A percentile compares a stretch with the other conserved stretches of the same genome.
These are phyloP conservation scores for Candoia aspera DNA, from an alignment of 2,113 vertebrate genomes.

Conservation along the genomic window DNA sequence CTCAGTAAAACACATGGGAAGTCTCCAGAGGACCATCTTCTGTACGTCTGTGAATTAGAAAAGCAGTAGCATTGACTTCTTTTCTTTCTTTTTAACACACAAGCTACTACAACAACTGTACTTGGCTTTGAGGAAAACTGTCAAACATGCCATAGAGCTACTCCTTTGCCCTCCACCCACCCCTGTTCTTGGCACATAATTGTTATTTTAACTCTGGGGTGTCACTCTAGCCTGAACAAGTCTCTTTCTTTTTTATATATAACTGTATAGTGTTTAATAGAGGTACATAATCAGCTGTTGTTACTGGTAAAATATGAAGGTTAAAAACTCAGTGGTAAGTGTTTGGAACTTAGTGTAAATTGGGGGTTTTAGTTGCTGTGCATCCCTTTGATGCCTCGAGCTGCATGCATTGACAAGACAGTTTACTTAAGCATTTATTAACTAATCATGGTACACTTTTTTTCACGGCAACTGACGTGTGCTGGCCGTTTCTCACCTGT, in stretches of 20 bases:
- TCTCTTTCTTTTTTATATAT: constrained; percentile 70
- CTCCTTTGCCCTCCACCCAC: constrained; percentile 64
- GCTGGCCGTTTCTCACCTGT: constrained; percentile 85
- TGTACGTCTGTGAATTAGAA: constrained; percentile 94
- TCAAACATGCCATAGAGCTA: constrained; percentile 91
- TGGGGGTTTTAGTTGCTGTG: constrained; percentile 85
- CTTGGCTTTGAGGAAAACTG: constrained; percentile 82
- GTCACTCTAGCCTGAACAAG: constrained; percentile 79
- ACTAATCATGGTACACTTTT: constrained; percentile 90
- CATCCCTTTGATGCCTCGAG: constrained; percentile 87
- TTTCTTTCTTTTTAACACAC: constrained; percentile 28
- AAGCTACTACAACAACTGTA: constrained; percentile 53
- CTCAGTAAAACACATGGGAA: constrained; percentile 99
- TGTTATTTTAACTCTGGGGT: constrained; percentile 84
- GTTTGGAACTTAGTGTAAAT: constrained; percentile 96
- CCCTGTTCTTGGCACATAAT: constrained; percentile 87
- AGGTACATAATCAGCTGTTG: constrained; percentile 86
- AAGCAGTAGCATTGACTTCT: constrained; percentile 90
- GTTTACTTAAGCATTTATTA: constrained; percentile 92
- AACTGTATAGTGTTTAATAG: constrained; percentile 89
- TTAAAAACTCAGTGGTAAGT: constrained; percentile 90
- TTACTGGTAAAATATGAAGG: constrained; percentile 91
- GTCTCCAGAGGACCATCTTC: constrained; percentile 97
- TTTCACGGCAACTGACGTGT: constrained; percentile 81
- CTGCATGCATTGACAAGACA: constrained; percentile 96